Evolutionary conservation across 1,140 invertebrate genomes (phyloP), one percentile per base, ranked within the genome.

Genomic region (Berghia stephanieae): DNA sequence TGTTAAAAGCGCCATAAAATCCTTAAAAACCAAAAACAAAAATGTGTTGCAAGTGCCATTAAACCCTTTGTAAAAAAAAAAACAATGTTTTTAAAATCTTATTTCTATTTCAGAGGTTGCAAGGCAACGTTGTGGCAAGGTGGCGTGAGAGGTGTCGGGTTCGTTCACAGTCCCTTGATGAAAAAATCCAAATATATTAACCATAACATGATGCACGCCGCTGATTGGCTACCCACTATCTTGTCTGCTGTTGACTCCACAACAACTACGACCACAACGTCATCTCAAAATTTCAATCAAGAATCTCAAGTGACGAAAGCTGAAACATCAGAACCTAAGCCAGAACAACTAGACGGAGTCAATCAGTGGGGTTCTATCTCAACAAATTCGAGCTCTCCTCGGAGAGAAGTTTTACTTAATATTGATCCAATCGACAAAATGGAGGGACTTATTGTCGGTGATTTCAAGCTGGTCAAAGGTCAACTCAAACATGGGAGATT

Each of bases 71-170:
- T 52, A 52, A 52, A 21, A 2, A 52, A 24, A 24, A 21, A 21
- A 52, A 52, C 24, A 52, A 1, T 52, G 18, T 52, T 69, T 34
- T 34, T 69, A 2, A 34, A 69, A 38, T 21, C 42, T 63, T 75
- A n/a, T 55, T 55, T 68, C 21, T 72, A 4, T 78, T 82, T 52
- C 82, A 87, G 85, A 74, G 89, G 89, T 5, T 91, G 92, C 4
- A 97, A 98, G 90, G 92, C 92, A 78, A 95, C 94, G 0, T 86
- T 95, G 21, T 96, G 94, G 94, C 95, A 98, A 91, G 96, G 96
- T 44, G 96, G 96, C 0, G 93, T 97, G 0, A 91, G 95, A 79
- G 93, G 93, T 0, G 91, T 92, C 0, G 94, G 94, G 0, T 92
- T 95, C n/a, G 88, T 97, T 77, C 96, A 95, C 94, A 94, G 93